phyloP scores from a whole-genome alignment of 2,797 vertebrate genomes.

The Phoeniculus purpureus region DNA sequence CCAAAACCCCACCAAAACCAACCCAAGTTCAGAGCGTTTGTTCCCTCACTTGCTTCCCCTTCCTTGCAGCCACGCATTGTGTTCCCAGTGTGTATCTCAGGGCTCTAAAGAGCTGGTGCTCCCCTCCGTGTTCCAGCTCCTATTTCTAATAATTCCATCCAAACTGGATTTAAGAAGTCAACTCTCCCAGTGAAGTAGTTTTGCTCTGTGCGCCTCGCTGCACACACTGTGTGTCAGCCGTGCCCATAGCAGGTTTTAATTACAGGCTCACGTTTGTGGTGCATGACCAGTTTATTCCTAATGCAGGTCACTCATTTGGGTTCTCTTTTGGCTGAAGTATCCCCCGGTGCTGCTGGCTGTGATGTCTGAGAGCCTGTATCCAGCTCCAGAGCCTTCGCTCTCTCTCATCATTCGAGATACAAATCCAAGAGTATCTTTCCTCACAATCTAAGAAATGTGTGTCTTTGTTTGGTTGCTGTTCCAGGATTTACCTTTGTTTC shows the following conservation, averaged over 20 bases:
- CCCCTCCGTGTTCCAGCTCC: background rate
- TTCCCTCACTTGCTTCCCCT: background rate
- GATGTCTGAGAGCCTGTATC: background rate
- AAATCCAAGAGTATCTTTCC: background rate
- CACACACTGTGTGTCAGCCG: background rate
- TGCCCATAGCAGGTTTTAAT: background rate
- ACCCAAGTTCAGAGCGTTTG: background rate
- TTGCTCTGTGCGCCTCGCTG: background rate
- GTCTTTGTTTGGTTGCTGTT: background rate
- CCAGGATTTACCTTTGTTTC: background rate
- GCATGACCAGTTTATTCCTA: slow-evolving; percentile 12
- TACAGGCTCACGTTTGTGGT: background rate
- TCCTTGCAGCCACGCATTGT: background rate
- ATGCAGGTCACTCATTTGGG: slow-evolving; percentile 38
- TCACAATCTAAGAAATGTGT: background rate
- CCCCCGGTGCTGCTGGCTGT: background rate
- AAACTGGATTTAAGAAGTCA: background rate
- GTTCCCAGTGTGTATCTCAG: accelerated
- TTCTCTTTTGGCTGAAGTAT: background rate
- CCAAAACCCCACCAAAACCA: background rate
- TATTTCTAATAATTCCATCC: accelerated
- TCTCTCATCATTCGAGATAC: background rate
- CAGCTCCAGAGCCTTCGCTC: background rate
- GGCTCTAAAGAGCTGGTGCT: background rate
- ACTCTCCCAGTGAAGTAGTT: background rate